Evolutionary conservation across 2,888 invertebrate species (phyloP).

Genomic region (Cheilosia impressa): DNA sequence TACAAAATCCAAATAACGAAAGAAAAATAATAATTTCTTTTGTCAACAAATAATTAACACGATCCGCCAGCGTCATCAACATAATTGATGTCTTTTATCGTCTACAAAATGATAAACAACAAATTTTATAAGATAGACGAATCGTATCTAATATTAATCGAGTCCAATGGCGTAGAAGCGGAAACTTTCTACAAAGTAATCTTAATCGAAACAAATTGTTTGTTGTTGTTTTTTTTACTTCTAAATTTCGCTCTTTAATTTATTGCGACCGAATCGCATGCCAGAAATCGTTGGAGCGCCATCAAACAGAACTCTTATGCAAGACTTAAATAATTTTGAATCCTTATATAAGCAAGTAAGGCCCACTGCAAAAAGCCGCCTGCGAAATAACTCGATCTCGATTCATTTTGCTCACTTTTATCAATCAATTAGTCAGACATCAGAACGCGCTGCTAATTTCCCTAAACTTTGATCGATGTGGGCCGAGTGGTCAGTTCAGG

Average conservation of each 20-base stretch:
- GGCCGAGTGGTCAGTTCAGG: not conserved
- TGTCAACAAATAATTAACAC: not conserved
- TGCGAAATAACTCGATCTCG: slow-evolving; percentile 1
- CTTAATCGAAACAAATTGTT: not conserved
- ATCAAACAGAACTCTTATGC: not conserved
- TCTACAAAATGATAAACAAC: not conserved
- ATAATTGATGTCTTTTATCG: not conserved
- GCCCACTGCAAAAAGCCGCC: not conserved
- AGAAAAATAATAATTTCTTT: not conserved
- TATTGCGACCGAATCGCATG: not conserved
- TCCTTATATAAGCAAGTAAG: not conserved
- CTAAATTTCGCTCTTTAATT: too few species aligned
- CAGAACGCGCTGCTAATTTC: not conserved
- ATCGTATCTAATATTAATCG: not conserved
- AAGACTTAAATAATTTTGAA: not conserved
- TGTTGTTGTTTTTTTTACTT: too few species aligned
- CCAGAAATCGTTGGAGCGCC: not conserved
- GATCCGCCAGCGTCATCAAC: not conserved
- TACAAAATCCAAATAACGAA: not conserved
- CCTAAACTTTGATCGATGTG: slow-evolving; percentile 15
- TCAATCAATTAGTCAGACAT: not conserved
- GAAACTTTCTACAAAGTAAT: not conserved
- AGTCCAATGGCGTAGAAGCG: not conserved
- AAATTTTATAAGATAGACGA: not conserved
- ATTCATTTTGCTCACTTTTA: not conserved